A percentile compares a stretch with the other conserved stretches of the same genome.
phyloP scores from a whole-genome alignment of 53 echinoderm and acorn worm genomes.

The Astropecten irregularis region DNA sequence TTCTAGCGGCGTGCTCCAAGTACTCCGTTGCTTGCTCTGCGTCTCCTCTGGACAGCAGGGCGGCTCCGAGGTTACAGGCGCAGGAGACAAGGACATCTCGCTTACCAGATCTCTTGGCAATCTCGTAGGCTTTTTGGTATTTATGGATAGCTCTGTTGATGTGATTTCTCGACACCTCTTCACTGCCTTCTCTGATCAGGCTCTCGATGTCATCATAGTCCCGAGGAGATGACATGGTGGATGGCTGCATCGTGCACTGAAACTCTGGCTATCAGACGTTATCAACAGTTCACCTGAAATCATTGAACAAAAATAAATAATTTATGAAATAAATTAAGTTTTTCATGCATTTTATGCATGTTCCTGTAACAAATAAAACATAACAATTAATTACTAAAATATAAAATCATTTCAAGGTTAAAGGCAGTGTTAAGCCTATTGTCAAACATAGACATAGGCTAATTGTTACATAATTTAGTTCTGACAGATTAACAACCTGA shows the following conservation, averaged over 20 bases:
- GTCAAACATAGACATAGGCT: too few relatives aligned
- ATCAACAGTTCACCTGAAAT: too few relatives aligned
- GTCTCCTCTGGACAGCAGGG: conserved; percentile 51
- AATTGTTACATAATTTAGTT: too few relatives aligned
- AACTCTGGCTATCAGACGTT: too few relatives aligned
- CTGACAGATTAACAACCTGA: too few relatives aligned
- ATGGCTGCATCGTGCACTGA: too few relatives aligned
- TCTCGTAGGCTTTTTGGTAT: conserved; percentile 62
- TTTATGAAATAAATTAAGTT: too few relatives aligned
- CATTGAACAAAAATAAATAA: neutral
- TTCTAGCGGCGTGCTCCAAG: conserved; percentile 37
- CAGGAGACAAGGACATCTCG: conserved; percentile 65
- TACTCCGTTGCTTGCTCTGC: conserved; percentile 47
- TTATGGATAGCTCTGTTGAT: conserved; percentile 53
- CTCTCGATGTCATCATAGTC: conserved; percentile 29
- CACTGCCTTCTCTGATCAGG: conserved; percentile 45
- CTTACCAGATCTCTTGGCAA: conserved; percentile 55
- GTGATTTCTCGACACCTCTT: neutral
- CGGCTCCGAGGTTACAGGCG: conserved; percentile 90
- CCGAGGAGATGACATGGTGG: conserved; percentile 26
- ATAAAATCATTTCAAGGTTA: too few relatives aligned
- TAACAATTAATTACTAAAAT: too few relatives aligned
- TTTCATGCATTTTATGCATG: too few relatives aligned
- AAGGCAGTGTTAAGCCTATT: too few relatives aligned
- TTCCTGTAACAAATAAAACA: too few relatives aligned